phyloP scores from a whole-genome alignment of 2,797 vertebrate genomes.

The Delichon dasypus region DNA sequence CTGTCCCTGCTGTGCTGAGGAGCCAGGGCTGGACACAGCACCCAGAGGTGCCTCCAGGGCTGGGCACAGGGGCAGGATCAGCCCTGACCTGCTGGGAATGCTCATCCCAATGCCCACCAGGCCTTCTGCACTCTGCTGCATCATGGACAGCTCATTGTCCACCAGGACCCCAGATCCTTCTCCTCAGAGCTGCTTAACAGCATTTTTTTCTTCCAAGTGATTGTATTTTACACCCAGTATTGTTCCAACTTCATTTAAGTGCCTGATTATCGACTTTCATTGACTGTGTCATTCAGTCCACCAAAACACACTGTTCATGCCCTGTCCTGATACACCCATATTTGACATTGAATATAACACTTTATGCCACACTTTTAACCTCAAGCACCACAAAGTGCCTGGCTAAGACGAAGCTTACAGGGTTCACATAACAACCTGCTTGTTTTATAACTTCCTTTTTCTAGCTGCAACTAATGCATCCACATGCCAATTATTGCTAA shows the following conservation, averaged over 20 bases:
- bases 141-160: fast-evolving
- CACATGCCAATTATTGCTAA: not conserved
- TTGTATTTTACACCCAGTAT: not conserved
- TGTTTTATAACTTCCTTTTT: not conserved
- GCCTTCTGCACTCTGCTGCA: not conserved
- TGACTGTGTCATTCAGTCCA: not conserved
- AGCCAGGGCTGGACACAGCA: no score
- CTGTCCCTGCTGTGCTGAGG: no score
- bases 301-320: not conserved
- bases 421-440: not conserved
- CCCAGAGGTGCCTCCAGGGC: not conserved
- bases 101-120: fast-evolving
- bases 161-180: not conserved
- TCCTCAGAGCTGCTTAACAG: not conserved
- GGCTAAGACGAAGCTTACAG: not conserved
- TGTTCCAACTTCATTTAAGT: not conserved
- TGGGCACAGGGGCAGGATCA: not conserved
- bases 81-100: not conserved
- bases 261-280: not conserved
- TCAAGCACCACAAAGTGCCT: not conserved
- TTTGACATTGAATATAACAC: not conserved
- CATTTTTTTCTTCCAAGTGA: not conserved
- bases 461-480: not conserved
- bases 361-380: not conserved
- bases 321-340: not conserved